These are phyloP conservation scores for Doris montereyensis DNA, from an alignment of 2,888 invertebrate species.

Conservation along the genomic window DNA sequence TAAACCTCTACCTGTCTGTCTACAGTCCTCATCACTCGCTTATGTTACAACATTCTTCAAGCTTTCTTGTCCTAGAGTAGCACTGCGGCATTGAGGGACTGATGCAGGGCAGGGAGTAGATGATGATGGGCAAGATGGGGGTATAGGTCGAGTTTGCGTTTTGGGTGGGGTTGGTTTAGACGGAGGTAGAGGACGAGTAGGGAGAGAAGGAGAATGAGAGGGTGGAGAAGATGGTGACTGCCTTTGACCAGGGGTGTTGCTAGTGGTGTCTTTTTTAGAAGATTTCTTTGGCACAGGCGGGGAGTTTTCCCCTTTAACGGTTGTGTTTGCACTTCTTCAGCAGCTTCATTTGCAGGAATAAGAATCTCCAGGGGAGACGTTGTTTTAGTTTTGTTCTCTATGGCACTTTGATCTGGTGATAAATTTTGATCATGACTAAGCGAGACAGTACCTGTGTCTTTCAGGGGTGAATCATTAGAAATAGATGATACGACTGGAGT, in stretches of 20 bases:
- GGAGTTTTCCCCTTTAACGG: not conserved
- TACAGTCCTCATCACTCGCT: too few species aligned
- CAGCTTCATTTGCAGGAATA: not conserved
- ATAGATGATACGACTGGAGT: not conserved
- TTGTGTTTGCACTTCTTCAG: not conserved
- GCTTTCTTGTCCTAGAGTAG: too few species aligned
- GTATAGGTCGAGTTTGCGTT: not conserved
- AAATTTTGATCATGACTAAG: not conserved
- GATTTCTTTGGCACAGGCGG: not conserved
- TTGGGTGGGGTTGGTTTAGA: conserved; percentile 10
- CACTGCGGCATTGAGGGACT: too few species aligned
- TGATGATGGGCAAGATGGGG: not conserved
- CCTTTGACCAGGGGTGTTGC: not conserved
- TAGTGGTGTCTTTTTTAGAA: not conserved
- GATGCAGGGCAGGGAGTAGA: not conserved
- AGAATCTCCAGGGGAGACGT: too few species aligned
- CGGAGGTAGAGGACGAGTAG: not conserved
- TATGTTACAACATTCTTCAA: too few species aligned
- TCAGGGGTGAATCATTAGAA: not conserved
- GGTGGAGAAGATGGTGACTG: too few species aligned
- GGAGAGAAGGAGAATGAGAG: not conserved
- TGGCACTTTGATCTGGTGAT: not conserved
- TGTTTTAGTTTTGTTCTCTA: too few species aligned
- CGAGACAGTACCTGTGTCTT: not conserved
- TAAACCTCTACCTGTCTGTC: too few species aligned